Evolutionary conservation across 2,888 invertebrate species (phyloP).

Genomic region (Stenichneumon culpator): DNA sequence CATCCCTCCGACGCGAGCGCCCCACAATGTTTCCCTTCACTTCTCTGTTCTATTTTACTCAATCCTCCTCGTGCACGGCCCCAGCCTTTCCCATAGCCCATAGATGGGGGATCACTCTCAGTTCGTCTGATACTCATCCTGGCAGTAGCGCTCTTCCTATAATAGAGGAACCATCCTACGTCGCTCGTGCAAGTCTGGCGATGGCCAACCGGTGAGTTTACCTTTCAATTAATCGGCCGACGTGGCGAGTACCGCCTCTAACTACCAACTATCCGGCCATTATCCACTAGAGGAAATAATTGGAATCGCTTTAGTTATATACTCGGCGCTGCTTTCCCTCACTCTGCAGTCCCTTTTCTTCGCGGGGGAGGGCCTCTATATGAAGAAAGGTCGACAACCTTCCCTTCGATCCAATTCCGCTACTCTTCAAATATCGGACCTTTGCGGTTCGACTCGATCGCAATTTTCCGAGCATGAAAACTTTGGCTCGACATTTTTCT

Average conservation of each 20-base stretch:
- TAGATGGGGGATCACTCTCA: conserved; percentile 66
- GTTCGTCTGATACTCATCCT: conserved; percentile 67
- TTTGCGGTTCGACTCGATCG: background rate
- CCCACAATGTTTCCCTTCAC: conserved; percentile 64
- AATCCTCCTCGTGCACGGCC: conserved; percentile 49
- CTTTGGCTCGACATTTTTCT: background rate
- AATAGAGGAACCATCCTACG: conserved; percentile 50
- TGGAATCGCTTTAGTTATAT: conserved; percentile 78
- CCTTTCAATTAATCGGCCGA: conserved; percentile 84
- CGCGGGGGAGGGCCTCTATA: conserved; percentile 17
- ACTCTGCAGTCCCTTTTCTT: background rate
- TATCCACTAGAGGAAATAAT: conserved; percentile 83
- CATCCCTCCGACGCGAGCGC: conserved; percentile 49
- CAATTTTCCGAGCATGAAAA: background rate
- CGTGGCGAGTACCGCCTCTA: conserved; percentile 75
- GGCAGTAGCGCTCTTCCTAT: conserved; percentile 63
- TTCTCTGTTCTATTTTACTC: conserved; percentile 58
- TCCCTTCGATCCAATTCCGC: conserved; percentile 13
- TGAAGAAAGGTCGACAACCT: conserved; percentile 64
- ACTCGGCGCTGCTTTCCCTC: conserved; percentile 49
- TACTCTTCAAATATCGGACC: conserved; percentile 20
- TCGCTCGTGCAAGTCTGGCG: conserved; percentile 80
- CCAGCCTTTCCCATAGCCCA: conserved; percentile 43
- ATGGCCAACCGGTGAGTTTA: conserved; percentile 82
- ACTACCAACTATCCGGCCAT: conserved; percentile 82